Percentiles rank a stretch among this genome's conserved stretches.
Conservation (phyloP, 2,888 invertebrate species). For the Doris montereyensis region DNA sequence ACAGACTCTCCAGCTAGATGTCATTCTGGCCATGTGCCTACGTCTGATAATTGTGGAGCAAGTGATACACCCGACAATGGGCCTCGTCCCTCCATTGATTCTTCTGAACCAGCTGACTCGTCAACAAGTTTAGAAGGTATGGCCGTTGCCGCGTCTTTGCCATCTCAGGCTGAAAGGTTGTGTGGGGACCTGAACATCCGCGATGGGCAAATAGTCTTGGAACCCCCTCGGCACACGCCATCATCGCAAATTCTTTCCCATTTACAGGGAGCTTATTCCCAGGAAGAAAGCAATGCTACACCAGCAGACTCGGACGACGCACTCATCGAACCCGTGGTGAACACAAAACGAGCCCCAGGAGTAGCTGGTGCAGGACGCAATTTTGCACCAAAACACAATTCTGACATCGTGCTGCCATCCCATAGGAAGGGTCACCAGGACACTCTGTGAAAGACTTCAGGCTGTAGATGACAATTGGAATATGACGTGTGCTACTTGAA, state of each 20-base stretch:
- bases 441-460: too few species aligned
- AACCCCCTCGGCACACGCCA: neutral
- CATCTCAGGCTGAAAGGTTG: neutral
- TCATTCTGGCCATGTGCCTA: neutral
- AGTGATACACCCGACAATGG: neutral
- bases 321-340: neutral
- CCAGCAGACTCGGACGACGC: neutral
- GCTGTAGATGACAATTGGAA: too few species aligned
- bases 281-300: neutral
- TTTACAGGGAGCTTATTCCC: neutral
- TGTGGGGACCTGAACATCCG: neutral
- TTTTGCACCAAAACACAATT: neutral
- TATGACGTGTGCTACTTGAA: too few species aligned
- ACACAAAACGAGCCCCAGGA: neutral
- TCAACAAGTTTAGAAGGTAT: neutral
- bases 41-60: neutral
- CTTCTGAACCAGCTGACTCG: too few species aligned
- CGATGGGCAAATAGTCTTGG: neutral
- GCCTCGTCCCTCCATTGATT: neutral
- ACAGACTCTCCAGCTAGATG: too few species aligned
- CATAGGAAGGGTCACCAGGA: too few species aligned
- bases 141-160: neutral
- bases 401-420: neutral
- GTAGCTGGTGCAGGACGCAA: neutral
- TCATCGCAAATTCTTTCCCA: neutral